phyloP scores from a whole-genome alignment of 1,140 invertebrate genomes.

The Drosophila oshimai region DNA sequence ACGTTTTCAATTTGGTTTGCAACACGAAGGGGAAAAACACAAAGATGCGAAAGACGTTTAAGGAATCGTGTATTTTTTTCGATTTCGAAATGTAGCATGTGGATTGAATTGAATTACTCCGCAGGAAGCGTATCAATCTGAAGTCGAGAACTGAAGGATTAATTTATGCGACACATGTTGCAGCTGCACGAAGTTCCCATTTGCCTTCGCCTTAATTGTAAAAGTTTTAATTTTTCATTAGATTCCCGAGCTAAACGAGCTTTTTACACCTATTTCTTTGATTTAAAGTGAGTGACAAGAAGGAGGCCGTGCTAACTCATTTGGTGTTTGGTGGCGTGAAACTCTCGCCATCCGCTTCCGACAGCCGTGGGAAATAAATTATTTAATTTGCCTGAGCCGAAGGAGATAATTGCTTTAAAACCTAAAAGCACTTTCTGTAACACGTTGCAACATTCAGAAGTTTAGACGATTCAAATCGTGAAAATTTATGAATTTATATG shows the following conservation, averaged over 20 bases:
- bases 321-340: constrained; percentile 49
- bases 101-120: constrained; percentile 57
- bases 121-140: constrained; percentile 35
- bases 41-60: constrained; percentile 10
- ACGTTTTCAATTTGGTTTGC: neutral
- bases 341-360: constrained; percentile 48
- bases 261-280: neutral
- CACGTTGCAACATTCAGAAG: neutral
- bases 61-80: too few species aligned
- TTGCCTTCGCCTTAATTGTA: constrained; percentile 39
- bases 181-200: constrained; percentile 11
- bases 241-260: constrained; percentile 8
- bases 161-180: constrained; percentile 26
- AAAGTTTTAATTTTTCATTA: constrained; percentile 53
- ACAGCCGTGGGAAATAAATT: constrained; percentile 64
- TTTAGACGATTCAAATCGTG: neutral
- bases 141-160: neutral
- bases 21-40: neutral
- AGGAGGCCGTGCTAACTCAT: constrained; percentile 47
- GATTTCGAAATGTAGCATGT: constrained; percentile 11
- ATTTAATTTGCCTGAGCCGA: constrained; percentile 43
- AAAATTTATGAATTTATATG: too few species aligned
- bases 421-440: too few species aligned
- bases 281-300: constrained; percentile 22
- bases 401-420: constrained; percentile 7